Conservation (phyloP, 2,113 vertebrate species). For the Trinectes maculatus region DNA sequence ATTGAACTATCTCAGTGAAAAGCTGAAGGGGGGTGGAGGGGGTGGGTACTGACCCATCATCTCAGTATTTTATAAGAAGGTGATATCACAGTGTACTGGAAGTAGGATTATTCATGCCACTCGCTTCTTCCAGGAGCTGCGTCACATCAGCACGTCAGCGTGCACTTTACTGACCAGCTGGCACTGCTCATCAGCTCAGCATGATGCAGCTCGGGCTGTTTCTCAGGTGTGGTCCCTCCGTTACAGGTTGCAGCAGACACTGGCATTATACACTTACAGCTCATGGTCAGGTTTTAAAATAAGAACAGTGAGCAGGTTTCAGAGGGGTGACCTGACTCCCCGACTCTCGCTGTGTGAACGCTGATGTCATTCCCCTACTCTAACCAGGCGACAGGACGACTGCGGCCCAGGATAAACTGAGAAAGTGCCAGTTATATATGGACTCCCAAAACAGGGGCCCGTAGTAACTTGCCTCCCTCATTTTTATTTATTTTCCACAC, state of each 20-base stretch:
- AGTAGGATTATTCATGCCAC: slow-evolving; percentile 41
- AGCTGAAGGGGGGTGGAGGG: too few species aligned
- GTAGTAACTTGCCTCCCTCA: slow-evolving; percentile 21
- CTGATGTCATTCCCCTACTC: slow-evolving; percentile 67
- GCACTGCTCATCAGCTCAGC: slow-evolving; percentile 18
- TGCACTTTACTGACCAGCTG: slow-evolving; percentile 25
- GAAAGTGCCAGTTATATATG: slow-evolving; percentile 70
- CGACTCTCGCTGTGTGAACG: slow-evolving; percentile 19
- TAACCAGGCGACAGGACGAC: slow-evolving; percentile 71
- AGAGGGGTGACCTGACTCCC: slow-evolving; percentile 41
- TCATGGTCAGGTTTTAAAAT: slow-evolving; percentile 44
- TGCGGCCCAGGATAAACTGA: slow-evolving; percentile 68
- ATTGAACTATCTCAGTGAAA: too few species aligned
- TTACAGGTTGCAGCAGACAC: slow-evolving; percentile 11
- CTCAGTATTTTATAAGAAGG: neutral
- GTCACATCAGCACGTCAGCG: slow-evolving; percentile 48
- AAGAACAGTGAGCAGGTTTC: slow-evolving; percentile 40
- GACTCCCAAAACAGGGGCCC: slow-evolving; percentile 52
- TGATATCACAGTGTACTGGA: slow-evolving; percentile 45
- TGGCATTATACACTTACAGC: neutral
- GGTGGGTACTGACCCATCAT: neutral
- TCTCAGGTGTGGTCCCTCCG: slow-evolving; percentile 3
- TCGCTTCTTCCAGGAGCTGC: slow-evolving; percentile 51
- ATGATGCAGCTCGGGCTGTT: slow-evolving; percentile 4
- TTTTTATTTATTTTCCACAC: neutral